Evolutionary conservation across 2,113 vertebrate genomes (phyloP).

Genomic region (Alexandromys fortis): DNA sequence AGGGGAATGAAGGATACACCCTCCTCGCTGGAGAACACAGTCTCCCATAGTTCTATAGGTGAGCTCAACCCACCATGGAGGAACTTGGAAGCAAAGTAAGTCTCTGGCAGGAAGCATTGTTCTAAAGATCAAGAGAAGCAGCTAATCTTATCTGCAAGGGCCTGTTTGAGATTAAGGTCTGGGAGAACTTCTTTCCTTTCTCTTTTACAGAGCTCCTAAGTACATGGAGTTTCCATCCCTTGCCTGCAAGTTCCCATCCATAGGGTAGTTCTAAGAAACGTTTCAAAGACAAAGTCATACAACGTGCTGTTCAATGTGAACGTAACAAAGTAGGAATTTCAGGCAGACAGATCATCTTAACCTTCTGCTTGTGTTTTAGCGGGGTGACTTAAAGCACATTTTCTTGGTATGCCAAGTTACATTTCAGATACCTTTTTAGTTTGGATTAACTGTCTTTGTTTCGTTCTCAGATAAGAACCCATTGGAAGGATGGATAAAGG

Average conservation of each 20-base stretch:
- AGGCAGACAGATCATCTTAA: constrained; percentile 8
- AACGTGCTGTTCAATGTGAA: not conserved
- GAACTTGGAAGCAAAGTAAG: not conserved
- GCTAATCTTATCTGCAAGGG: not conserved
- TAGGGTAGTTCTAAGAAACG: not conserved
- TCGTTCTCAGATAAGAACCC: not conserved
- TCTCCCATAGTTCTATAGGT: not conserved
- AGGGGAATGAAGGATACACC: not conserved
- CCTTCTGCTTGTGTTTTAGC: not conserved
- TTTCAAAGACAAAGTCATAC: constrained; percentile 13
- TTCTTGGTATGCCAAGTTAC: not conserved
- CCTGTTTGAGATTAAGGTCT: constrained; percentile 1
- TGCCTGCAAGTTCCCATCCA: not conserved
- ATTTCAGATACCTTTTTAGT: constrained; percentile 9
- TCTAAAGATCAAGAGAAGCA: not conserved
- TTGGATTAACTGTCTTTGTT: not conserved
- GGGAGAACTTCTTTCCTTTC: not conserved
- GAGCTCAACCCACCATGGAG: not conserved
- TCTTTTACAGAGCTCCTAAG: not conserved
- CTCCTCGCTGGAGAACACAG: not conserved
- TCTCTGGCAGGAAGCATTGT: not conserved
- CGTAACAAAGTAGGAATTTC: not conserved
- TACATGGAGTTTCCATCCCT: not conserved
- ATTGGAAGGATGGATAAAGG: not conserved
- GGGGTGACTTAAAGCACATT: not conserved